Conservation (phyloP, 2,888 invertebrate species). For the Epistrophe grossulariae region DNA sequence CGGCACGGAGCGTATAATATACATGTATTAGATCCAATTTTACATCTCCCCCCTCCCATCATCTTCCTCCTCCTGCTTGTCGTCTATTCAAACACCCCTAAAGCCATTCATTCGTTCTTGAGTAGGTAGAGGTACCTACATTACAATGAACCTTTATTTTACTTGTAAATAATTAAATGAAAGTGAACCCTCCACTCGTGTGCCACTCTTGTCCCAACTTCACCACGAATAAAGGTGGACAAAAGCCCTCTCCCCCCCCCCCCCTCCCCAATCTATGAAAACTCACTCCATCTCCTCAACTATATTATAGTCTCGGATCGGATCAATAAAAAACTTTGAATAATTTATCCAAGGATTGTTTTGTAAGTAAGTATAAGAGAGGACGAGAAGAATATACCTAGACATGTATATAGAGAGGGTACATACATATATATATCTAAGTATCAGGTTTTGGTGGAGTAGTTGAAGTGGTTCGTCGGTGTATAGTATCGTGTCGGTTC, state of each 20-base stretch:
- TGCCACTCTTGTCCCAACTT: conserved; percentile 14
- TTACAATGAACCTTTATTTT: conserved; percentile 76
- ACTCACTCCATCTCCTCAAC: conserved; percentile 13
- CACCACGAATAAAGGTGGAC: conserved; percentile 14
- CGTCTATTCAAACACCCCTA: conserved; percentile 21
- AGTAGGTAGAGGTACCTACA: conserved; percentile 52
- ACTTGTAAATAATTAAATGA: conserved; percentile 76
- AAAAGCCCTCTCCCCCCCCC: background rate
- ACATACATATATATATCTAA: too few relatives aligned
- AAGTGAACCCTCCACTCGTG: conserved; percentile 56
- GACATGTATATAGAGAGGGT: background rate
- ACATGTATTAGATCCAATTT: conserved; percentile 59
- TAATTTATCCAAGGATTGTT: conserved; percentile 74
- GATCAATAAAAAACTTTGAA: conserved; percentile 75
- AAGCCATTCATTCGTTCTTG: conserved; percentile 54
- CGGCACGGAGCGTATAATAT: conserved; percentile 46
- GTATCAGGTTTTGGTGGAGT: background rate
- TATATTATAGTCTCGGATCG: conserved; percentile 46
- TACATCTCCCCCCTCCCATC: background rate
- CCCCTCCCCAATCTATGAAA: too few relatives aligned
- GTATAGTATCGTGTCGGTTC: conserved; percentile 35
- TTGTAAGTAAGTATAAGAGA: conserved; percentile 45
- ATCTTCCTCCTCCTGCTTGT: background rate
- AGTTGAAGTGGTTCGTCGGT: conserved; percentile 43
- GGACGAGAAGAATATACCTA: background rate